phyloP scores from a whole-genome alignment of 2,113 vertebrate species.

The Fregata magnificens region DNA sequence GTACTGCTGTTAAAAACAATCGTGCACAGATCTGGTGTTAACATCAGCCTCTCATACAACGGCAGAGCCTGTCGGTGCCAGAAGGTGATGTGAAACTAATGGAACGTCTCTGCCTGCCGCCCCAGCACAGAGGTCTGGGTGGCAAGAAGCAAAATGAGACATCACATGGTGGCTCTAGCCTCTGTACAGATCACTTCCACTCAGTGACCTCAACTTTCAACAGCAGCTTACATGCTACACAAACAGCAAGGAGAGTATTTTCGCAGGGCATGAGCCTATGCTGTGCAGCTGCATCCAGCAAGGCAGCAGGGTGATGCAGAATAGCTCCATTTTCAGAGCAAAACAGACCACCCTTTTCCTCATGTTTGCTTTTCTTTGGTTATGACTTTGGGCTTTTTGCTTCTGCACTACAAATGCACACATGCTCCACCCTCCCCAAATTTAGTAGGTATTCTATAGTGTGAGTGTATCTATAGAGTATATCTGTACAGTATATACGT shows the following conservation, averaged over 20 bases:
- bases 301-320: not conserved
- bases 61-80: not conserved
- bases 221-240: not conserved
- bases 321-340: not conserved
- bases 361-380: not conserved
- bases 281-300: not conserved
- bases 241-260: not conserved
- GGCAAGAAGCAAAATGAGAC: not conserved
- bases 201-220: not conserved
- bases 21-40: not conserved
- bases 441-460: not conserved
- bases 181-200: not conserved
- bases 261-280: fast-evolving
- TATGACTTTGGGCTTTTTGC: not conserved
- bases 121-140: not conserved
- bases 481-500: not conserved
- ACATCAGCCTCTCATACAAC: fast-evolving
- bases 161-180: not conserved
- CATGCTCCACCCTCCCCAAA: not conserved
- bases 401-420: not conserved
- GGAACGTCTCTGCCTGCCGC: not conserved
- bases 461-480: not conserved
- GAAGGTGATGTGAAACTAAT: not conserved
- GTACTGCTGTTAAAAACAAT: not conserved
- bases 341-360: not conserved